A percentile compares a stretch with the other conserved stretches of the same genome.
Evolutionary conservation across 2,113 vertebrate species (phyloP).

Genomic region (Daboia siamensis): DNA sequence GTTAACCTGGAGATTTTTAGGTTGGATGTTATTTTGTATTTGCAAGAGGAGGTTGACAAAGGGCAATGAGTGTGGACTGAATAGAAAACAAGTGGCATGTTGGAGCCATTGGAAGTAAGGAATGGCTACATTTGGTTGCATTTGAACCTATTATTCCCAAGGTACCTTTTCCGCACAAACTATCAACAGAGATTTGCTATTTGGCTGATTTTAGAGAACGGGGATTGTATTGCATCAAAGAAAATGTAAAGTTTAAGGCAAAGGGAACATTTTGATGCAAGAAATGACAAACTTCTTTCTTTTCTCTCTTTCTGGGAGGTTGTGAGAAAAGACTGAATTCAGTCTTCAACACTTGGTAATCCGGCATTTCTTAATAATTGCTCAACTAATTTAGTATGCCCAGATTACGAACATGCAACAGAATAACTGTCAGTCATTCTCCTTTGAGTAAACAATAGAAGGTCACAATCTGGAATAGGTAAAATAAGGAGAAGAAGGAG

Average conservation of each 20-base stretch:
- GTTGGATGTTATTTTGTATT: neutral
- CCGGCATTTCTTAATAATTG: neutral
- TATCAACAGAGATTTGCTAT: neutral
- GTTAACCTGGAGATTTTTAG: conserved; percentile 1
- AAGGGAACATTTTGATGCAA: neutral
- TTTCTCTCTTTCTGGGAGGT: neutral
- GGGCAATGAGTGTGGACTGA: neutral
- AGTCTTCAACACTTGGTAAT: neutral
- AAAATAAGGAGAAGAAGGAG: neutral
- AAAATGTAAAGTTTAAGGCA: conserved; percentile 15
- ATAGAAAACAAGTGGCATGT: neutral
- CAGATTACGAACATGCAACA: neutral
- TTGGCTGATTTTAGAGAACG: neutral
- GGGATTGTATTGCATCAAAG: neutral
- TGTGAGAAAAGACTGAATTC: neutral
- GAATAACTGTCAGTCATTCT: neutral
- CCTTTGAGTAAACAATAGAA: neutral
- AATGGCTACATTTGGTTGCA: neutral
- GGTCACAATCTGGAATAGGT: neutral
- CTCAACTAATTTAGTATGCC: neutral
- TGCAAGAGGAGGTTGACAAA: neutral
- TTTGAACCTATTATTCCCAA: neutral
- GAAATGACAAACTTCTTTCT: neutral
- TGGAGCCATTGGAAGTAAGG: neutral
- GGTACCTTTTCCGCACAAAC: neutral